These are phyloP conservation scores for Oxyura jamaicensis DNA, from an alignment of 2,113 vertebrate species.

Conservation along the genomic window DNA sequence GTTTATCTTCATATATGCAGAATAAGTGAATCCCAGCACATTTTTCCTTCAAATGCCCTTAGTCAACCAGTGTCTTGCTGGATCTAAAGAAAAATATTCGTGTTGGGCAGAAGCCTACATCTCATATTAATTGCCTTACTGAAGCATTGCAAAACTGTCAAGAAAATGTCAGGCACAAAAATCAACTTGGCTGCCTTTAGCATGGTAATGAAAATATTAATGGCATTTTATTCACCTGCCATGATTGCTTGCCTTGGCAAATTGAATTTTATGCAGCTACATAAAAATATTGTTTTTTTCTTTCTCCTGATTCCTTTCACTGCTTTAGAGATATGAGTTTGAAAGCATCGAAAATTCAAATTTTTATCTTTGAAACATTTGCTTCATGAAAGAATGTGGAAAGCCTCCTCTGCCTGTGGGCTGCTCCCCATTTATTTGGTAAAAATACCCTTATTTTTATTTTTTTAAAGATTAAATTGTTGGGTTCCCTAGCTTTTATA, in stretches of 20 bases:
- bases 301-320: background rate
- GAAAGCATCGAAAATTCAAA: background rate
- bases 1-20: slow-evolving; percentile 35
- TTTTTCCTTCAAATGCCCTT: slow-evolving; percentile 16
- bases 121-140: slow-evolving; percentile 45
- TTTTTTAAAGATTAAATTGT: background rate
- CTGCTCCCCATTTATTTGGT: background rate
- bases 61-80: slow-evolving; percentile 4
- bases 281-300: background rate
- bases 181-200: slow-evolving; percentile 18
- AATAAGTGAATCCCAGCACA: slow-evolving; percentile 2
- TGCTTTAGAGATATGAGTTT: background rate
- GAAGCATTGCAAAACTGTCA: slow-evolving; percentile 60
- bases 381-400: background rate
- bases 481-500: background rate
- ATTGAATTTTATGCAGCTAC: slow-evolving; percentile 36
- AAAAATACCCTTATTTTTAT: slow-evolving; percentile 18
- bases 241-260: slow-evolving; percentile 42
- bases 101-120: slow-evolving; percentile 16
- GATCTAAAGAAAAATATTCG: slow-evolving; percentile 34
- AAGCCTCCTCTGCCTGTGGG: slow-evolving; percentile 20
- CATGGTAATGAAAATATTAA: slow-evolving; percentile 35
- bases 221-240: slow-evolving; percentile 12
- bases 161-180: slow-evolving; percentile 41
- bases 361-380: slow-evolving; percentile 40